These are phyloP conservation scores for Crocodylus rhombifer DNA, from an alignment of 2,797 vertebrate genomes.

Conservation along the genomic window DNA sequence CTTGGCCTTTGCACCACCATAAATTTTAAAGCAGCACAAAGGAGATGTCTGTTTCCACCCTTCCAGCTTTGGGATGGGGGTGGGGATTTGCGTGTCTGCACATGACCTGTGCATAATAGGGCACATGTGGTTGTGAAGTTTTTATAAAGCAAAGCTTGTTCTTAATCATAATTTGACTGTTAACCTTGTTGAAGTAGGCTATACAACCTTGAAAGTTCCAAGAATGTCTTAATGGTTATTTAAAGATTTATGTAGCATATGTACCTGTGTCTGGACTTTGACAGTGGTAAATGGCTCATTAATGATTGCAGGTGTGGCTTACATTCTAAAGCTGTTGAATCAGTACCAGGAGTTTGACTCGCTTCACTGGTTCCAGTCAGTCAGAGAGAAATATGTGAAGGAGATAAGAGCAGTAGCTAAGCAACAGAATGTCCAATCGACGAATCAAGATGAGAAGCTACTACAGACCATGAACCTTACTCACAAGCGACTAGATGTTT, in stretches of 20 bases:
- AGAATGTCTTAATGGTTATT: background rate
- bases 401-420: constrained; percentile 94
- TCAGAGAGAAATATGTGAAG: constrained; percentile 94
- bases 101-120: background rate
- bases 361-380: constrained; percentile 99
- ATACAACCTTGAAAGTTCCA: background rate
- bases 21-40: too few relatives aligned
- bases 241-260: background rate
- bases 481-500: constrained; percentile 95
- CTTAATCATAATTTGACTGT: background rate
- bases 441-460: constrained; percentile 95
- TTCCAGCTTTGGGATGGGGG: too few relatives aligned
- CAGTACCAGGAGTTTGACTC: constrained; percentile 99
- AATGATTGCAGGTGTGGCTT: constrained; percentile 90
- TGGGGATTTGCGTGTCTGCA: background rate
- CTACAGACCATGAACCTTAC: constrained; percentile 99
- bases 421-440: constrained; percentile 92
- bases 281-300: constrained; percentile 45
- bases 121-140: background rate
- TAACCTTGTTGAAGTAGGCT: background rate
- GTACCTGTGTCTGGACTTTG: background rate
- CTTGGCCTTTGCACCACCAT: too few relatives aligned
- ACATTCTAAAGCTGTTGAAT: constrained; percentile 98
- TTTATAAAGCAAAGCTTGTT: background rate
- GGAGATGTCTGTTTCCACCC: background rate